Evolutionary conservation across 2,113 vertebrate genomes (phyloP).

Genomic region (Notiomystis cincta): DNA sequence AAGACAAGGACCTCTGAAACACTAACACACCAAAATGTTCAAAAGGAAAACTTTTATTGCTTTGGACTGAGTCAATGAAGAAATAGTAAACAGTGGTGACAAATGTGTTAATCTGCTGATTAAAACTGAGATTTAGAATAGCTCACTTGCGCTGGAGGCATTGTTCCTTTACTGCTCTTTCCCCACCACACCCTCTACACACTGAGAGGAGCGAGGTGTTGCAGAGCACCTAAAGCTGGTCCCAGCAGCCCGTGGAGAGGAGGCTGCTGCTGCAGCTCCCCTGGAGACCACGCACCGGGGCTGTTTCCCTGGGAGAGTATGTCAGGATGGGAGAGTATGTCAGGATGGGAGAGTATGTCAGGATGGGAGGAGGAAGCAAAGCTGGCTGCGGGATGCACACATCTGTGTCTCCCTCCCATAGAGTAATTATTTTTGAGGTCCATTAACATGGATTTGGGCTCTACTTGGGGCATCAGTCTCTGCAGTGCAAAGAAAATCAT

Average conservation of each 20-base stretch:
- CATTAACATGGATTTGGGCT: background rate
- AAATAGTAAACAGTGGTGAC: background rate
- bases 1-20: background rate
- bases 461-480: background rate
- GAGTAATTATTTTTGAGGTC: background rate
- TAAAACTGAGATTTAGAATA: background rate
- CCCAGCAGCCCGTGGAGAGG: background rate
- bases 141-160: background rate
- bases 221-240: background rate
- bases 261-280: background rate
- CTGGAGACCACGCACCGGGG: background rate
- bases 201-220: background rate
- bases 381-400: background rate
- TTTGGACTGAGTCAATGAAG: background rate
- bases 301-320: background rate
- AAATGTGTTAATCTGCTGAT: background rate
- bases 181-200: rapidly evolving
- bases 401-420: background rate
- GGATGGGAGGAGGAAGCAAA: background rate
- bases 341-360: rapidly evolving
- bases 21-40: background rate
- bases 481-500: background rate
- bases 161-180: background rate
- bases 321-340: too few relatives aligned
- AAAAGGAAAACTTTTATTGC: background rate